Base-by-base conservation (phyloP, 2,888 invertebrate genomes). In the Pseudococcus jackbeardsleyi region DNA sequence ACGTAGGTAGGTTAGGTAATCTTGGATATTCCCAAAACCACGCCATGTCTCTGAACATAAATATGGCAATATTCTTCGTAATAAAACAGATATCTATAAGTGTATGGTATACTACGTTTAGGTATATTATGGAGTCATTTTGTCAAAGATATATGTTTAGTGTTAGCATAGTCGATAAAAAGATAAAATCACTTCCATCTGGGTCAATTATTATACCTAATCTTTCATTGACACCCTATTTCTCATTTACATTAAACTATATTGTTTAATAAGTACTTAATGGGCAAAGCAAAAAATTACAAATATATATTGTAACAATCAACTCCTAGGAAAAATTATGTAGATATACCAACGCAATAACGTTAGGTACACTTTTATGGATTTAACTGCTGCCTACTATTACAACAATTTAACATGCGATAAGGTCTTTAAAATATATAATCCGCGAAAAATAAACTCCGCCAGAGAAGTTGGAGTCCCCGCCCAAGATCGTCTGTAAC, bases 331-430 rank as follows among this genome's bases (percentile, higher is more conserved):
- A 42, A 79, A 79, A 42, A 79, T 79, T n/a, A n/a, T n/a, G n/a
- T n/a, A n/a, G n/a, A n/a, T 79, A 59, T 59, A 79, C 79, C 4
- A 17, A 12, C 42, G n/a, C 39, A n/a, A 42, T 11, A n/a, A n/a
- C n/a, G 42, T 17, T 79, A n/a, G n/a, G n/a, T n/a, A n/a, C n/a
- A 79, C 39, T n/a, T 79, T 33, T 79, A 79, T 79, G 79, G 26
- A 79, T 79, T 79, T 42, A 79, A 79, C 42, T 79, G 3, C 26
- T 72, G 5, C 39, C 42, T 42, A 42, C 42, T 79, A 42, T 79
- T 79, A 79, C 79, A 79, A 79, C 79, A 79, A 79, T 79, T 79
- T n/a, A 79, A 42, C 79, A 79, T 79, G 79, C 79, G 79, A 79
- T 79, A 79, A 79, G 79, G 79, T 79, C 79, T 79, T 79, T 79